phyloP scores from a whole-genome alignment of 2,113 vertebrate species.

The Agapornis roseicollis region DNA sequence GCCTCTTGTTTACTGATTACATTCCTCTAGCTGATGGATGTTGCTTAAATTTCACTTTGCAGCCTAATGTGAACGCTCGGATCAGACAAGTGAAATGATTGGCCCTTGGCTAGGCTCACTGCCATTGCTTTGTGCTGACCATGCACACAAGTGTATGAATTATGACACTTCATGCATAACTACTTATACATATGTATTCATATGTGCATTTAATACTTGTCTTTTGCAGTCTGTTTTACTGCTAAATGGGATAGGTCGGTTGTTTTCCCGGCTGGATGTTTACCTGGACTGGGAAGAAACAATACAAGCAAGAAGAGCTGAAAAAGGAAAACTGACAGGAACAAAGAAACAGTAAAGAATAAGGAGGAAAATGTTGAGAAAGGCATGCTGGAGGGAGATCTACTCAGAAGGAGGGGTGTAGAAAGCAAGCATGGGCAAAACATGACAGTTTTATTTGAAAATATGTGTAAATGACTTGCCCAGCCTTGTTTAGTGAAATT shows the following conservation, averaged over 20 bases:
- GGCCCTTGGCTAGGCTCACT: not conserved
- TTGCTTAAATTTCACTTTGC: constrained; percentile 38
- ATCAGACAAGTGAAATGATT: constrained; percentile 35
- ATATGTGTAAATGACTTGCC: not conserved
- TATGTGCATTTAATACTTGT: accelerated
- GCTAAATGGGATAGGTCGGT: not conserved
- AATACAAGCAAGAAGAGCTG: not conserved
- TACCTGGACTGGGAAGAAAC: not conserved
- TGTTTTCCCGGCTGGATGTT: not conserved
- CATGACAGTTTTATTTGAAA: not conserved
- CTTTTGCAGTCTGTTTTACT: not conserved
- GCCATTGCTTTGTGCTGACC: not conserved
- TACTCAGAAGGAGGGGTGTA: not conserved
- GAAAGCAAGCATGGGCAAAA: not conserved
- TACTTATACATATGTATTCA: accelerated
- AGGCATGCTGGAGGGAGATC: not conserved
- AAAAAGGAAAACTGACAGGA: not conserved
- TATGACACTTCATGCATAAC: accelerated
- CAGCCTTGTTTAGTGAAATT: not conserved
- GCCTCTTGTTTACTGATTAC: not conserved
- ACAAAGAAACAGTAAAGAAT: not conserved
- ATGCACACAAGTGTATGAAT: accelerated
- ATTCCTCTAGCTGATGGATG: not conserved
- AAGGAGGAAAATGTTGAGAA: not conserved
- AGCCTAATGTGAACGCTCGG: accelerated